Evolutionary conservation across 2,888 invertebrate genomes (phyloP), one percentile per base, ranked within the genome.

Genomic region (Meliscaeva auricollis): DNA sequence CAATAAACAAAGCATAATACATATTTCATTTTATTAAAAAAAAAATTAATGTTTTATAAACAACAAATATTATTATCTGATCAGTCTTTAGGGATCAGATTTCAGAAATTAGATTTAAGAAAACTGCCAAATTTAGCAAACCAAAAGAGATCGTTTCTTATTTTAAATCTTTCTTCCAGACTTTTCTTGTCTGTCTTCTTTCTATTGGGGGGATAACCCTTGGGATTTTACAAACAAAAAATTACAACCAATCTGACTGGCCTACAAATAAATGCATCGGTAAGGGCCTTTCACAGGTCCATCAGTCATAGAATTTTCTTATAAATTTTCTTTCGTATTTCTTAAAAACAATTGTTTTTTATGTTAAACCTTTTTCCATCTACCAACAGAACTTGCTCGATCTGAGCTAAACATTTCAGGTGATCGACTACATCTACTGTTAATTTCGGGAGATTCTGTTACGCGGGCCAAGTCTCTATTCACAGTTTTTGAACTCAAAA

Each of bases 401-500:
- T 89, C 88, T 62, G 88, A 89, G 62, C 89, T 87, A 64, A 91
- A 89, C 76, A 89, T 66, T 44, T 91, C 91, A 41, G 91, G 91
- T 77, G 91, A 90, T 62, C 89, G 90, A 79, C 90, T 91, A 54
- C 88, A 89, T 7, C 90, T 87, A 60, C 80, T 88, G 30, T 88
- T 87, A 1, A 90, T 91, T 73, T 92, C 92, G 2, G 92, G 92
- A 2, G 92, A 92, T 87, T 91, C 92, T 13, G 92, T 91, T n/a
- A 93, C 91, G 35, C 92, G 92, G 20, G 92, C 90, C 75, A 93
- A 88, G 88, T 93, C 93, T 72, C 93, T 91, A 88, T 93, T 93
- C 38, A 94, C 91, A 64, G 93, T 94, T 90, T 94, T 94, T 15
- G 94, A 93, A 88, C 94, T 94, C 81, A 94, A 92, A 52, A 95